Conservation (phyloP, 1,140 invertebrate species). For the Zaprionus tsacasi region DNA sequence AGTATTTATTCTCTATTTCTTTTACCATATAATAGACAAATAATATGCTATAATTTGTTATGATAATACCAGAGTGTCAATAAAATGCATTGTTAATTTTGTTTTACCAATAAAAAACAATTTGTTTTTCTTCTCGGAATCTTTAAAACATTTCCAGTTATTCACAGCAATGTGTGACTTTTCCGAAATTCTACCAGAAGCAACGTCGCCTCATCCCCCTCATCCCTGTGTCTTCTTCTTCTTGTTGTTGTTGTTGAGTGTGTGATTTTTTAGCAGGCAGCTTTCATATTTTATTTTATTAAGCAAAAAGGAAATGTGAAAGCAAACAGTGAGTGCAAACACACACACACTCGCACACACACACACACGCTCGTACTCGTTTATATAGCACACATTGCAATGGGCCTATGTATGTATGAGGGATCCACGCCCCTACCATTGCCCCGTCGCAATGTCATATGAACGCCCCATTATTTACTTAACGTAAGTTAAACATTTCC, state of each 20-base stretch:
- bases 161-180: not conserved
- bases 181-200: not conserved
- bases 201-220: not conserved
- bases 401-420: not conserved
- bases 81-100: not conserved
- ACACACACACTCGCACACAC: constrained; percentile 34
- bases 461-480: constrained; percentile 82
- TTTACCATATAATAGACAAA: too few species aligned
- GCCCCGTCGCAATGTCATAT: constrained; percentile 63
- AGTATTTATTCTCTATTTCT: too few species aligned
- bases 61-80: not conserved
- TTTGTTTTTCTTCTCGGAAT: not conserved
- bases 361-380: constrained; percentile 12
- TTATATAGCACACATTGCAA: not conserved
- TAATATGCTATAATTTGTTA: not conserved
- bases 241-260: constrained; percentile 6
- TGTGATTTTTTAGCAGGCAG: constrained; percentile 51
- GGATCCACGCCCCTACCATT: constrained; percentile 11
- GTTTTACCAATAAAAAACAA: not conserved
- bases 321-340: constrained; percentile 76
- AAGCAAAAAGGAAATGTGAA: constrained; percentile 72
- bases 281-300: constrained; percentile 79
- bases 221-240: constrained; percentile 5
- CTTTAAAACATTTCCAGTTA: not conserved
- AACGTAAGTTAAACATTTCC: constrained; percentile 78